These are phyloP conservation scores for Cheirogaleus major DNA, from an alignment of 2,797 vertebrate genomes.

Conservation along the genomic window DNA sequence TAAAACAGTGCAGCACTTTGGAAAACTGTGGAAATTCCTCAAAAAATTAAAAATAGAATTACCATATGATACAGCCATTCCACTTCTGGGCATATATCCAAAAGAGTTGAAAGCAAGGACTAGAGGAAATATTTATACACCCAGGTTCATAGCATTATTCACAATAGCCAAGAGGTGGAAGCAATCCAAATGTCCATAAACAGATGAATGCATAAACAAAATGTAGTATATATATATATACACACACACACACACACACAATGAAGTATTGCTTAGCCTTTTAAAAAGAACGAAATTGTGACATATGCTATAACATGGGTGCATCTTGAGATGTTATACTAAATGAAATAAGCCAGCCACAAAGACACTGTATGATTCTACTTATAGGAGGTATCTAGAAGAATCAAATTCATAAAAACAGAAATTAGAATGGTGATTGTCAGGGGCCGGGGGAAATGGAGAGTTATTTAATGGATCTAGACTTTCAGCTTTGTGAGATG, in stretches of 20 bases:
- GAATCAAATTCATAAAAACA: background rate
- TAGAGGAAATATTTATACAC: background rate
- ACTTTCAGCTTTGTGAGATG: background rate
- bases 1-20: background rate
- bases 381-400: background rate
- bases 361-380: background rate
- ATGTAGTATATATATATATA: background rate
- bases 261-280: background rate
- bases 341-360: background rate
- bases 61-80: background rate
- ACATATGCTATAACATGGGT: background rate
- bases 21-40: background rate
- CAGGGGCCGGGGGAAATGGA: background rate
- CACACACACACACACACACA: background rate
- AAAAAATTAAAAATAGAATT: slow-evolving; percentile 1
- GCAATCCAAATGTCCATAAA: background rate
- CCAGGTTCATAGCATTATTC: background rate
- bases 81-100: background rate
- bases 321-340: background rate
- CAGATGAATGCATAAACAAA: background rate
- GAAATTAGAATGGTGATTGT: background rate
- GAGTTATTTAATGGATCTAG: background rate
- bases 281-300: background rate
- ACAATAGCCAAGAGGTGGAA: background rate
- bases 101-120: background rate